Conservation (phyloP, 2,797 vertebrate species). For the Pachyuromys duprasi region DNA sequence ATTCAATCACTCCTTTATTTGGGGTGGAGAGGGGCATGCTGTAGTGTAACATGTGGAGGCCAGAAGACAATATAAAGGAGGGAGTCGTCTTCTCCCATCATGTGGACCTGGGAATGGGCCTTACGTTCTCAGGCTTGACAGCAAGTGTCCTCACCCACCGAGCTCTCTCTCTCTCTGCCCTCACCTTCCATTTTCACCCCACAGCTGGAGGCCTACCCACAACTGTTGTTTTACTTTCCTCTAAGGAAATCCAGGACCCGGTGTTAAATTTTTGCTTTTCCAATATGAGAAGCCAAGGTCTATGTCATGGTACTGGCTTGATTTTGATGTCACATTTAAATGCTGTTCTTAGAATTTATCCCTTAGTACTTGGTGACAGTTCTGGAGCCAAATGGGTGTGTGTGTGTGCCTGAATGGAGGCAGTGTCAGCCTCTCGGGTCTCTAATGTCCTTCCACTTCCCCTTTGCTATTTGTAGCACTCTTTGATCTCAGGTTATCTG, state of each 20-base stretch:
- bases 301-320: not conserved
- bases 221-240: not conserved
- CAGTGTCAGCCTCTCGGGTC: not conserved
- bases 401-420: not conserved
- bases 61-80: not conserved
- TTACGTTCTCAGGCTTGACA: not conserved
- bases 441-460: not conserved
- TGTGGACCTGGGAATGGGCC: not conserved
- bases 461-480: constrained; percentile 18
- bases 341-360: constrained; percentile 20
- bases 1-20: not conserved
- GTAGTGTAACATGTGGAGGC: not conserved
- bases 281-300: not conserved
- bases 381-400: not conserved
- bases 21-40: not conserved
- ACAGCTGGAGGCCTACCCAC: not conserved
- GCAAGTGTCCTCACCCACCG: not conserved
- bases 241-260: not conserved
- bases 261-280: constrained; percentile 16
- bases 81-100: not conserved
- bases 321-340: not conserved
- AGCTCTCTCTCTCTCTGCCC: not conserved
- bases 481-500: not conserved
- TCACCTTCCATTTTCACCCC: not conserved
- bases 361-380: not conserved